Base-by-base conservation (phyloP, 2,113 vertebrate genomes). In the Cacatua alba region DNA sequence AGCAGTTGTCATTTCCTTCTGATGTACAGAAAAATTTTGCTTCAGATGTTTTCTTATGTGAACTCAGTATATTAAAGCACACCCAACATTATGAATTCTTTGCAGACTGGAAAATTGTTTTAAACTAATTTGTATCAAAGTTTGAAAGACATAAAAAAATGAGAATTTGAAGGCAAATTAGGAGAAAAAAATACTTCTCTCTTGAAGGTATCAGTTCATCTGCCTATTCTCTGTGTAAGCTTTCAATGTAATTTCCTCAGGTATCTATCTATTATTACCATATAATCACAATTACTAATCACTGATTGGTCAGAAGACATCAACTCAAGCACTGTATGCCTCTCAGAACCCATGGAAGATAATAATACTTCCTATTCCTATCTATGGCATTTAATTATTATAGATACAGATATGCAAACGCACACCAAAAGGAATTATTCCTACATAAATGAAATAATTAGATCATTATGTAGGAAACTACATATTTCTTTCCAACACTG, bases 221-320 rank as follows among this genome's bases (percentile, higher is more conserved):
- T 49, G 17, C 19, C 7, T 74, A 37, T 52, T 65, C 25, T 57
- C 37, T 72, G 35, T 52, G 16, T 24, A 29, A 44, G 3, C 7
- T 74, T 68, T 17, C 33, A 62, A 7, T 23, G 18, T 26, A 11
- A 57, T 77, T 84, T 70, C 12, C 31, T 57, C 26, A 64, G 8
- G 3, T 62, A 8, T 33, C 6, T 41, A 16, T 33, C 35, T 55
- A 23, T 2, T 1, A 29, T 11, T 41, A 21, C 5, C 3, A n/a
- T 7, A 7, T 41, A 78, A 39, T 39, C 39, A 39, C 39, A 39
- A 39, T 39, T 39, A 39, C 39, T 39, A 39, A 63, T 51, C 62
- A 17, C 19, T 60, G 13, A 3, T 26, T 53, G 11, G 19, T 57
- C 19, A 26, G 19, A 31, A 11, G 15, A 6, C 11, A 87, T 53